These are phyloP conservation scores for Ctenochaetus hawaiiensis DNA, from an alignment of 2,797 vertebrate genomes.

Conservation along the genomic window DNA sequence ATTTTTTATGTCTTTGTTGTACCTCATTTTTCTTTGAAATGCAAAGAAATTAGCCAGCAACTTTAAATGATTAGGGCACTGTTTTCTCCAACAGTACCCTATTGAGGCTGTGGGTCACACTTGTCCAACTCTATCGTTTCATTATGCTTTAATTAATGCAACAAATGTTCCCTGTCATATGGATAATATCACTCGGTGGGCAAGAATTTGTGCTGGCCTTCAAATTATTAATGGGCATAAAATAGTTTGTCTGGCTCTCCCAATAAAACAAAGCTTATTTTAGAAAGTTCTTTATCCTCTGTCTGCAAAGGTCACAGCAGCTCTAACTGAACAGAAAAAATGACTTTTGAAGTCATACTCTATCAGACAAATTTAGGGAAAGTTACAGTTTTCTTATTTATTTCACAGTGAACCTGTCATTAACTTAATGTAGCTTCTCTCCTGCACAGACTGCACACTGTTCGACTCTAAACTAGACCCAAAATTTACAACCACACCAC, in stretches of 20 bases:
- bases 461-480: constrained; percentile 2
- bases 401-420: background rate
- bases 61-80: background rate
- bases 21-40: background rate
- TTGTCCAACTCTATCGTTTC: constrained; percentile 29
- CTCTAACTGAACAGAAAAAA: constrained; percentile 29
- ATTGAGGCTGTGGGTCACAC: constrained; percentile 20
- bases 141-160: constrained; percentile 53
- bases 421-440: background rate
- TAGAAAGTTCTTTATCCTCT: constrained; percentile 1
- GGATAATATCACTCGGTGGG: constrained; percentile 37
- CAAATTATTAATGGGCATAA: constrained; percentile 36
- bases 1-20: background rate
- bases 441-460: background rate
- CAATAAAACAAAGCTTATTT: constrained; percentile 24
- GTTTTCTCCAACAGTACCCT: constrained; percentile 5
- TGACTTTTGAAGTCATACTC: background rate
- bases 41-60: background rate
- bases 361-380: background rate
- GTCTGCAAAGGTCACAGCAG: constrained; percentile 16
- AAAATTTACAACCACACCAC: background rate
- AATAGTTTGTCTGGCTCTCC: constrained; percentile 23
- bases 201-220: constrained; percentile 16
- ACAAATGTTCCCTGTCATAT: constrained; percentile 48
- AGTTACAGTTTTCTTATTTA: constrained; percentile 2